Percentiles rank a stretch among this genome's conserved stretches.
These are phyloP conservation scores for Sebastes nivosus DNA, from an alignment of 2,797 vertebrate species.

Conservation along the genomic window DNA sequence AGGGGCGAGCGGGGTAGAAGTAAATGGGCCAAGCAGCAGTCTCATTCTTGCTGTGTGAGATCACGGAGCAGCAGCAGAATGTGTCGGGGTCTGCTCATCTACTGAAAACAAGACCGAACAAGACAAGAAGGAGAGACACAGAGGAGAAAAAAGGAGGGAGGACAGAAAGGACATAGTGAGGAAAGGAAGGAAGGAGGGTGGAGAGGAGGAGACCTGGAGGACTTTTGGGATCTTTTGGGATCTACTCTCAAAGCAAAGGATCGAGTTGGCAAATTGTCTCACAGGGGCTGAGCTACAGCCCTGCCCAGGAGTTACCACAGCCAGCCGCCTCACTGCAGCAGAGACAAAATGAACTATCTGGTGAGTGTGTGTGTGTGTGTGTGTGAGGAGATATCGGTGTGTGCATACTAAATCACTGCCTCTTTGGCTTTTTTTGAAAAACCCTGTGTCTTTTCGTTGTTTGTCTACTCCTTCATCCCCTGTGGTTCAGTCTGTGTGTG, in stretches of 20 bases:
- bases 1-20: slow-evolving; percentile 50
- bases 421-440: background rate
- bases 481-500: background rate
- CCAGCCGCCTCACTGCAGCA: slow-evolving; percentile 33
- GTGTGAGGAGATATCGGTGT: background rate
- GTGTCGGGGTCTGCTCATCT: slow-evolving; percentile 65
- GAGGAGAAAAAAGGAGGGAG: background rate
- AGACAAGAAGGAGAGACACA: slow-evolving; percentile 5
- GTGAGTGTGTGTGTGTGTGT: slow-evolving; percentile 58
- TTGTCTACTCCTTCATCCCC: background rate
- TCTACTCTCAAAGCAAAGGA: slow-evolving; percentile 20
- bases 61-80: slow-evolving; percentile 81
- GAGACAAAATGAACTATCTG: slow-evolving; percentile 76
- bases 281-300: slow-evolving; percentile 59
- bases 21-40: slow-evolving; percentile 65
- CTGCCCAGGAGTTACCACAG: slow-evolving; percentile 39
- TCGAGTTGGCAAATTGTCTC: slow-evolving; percentile 40
- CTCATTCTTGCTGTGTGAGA: slow-evolving; percentile 84
- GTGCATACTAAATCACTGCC: slow-evolving; percentile 30
- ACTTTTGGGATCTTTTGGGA: slow-evolving; percentile 46
- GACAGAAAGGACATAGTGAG: background rate
- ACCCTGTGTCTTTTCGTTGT: background rate
- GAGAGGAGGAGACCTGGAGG: slow-evolving; percentile 22
- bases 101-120: slow-evolving; percentile 55
- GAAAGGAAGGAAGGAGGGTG: slow-evolving; percentile 10